Evolutionary conservation across 2,797 vertebrate species (phyloP), one percentile per base, ranked within the genome.

Genomic region (Sphenopsis melanotis): DNA sequence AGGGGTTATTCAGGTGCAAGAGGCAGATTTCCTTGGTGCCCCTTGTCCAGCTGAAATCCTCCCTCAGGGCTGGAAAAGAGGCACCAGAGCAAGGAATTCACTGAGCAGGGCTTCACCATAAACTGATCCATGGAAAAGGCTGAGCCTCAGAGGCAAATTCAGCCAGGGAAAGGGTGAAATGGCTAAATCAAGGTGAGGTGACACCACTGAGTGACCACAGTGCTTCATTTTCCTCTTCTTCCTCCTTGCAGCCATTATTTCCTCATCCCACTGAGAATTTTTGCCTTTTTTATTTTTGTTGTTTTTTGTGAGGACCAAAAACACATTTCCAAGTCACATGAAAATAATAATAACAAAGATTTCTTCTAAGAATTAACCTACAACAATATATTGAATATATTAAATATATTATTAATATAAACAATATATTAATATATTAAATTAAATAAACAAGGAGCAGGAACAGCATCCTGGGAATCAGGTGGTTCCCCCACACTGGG

Each of bases 201-300:
- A 39, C 50, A 37, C 2, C 32, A 1, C 17, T 4, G 59, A 39
- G 77, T n/a, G n/a, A n/a, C n/a, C n/a, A n/a, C n/a, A n/a, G n/a
- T 2, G 7, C 64, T 76, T n/a, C 32, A 0, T 55, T 61, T 53
- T 46, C 89, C 59, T 84, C 76, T 34, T 56, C 82, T 27, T 83
- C 75, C 56, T 34, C 50, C 46, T 65, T 3, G 0, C 2, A 6
- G 26, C 30, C 1, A 0, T 36, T 27, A 44, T 57, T 81, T 75
- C 59, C 34, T 52, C 41, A 18, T 30, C 23, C 26, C 60, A 14
- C 2, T 0, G 24, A 37, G n/a, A 36, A 21, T 11, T 59, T 77
- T n/a, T 55, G 47, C 47, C 24, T 29, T 55, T 72, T 72, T 5
- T n/a, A n/a, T n/a, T n/a, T 55, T 68, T 34, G 8, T 10, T 49